Evolutionary conservation across 2,797 vertebrate species (phyloP).

Genomic region (Poecilia velifera): DNA sequence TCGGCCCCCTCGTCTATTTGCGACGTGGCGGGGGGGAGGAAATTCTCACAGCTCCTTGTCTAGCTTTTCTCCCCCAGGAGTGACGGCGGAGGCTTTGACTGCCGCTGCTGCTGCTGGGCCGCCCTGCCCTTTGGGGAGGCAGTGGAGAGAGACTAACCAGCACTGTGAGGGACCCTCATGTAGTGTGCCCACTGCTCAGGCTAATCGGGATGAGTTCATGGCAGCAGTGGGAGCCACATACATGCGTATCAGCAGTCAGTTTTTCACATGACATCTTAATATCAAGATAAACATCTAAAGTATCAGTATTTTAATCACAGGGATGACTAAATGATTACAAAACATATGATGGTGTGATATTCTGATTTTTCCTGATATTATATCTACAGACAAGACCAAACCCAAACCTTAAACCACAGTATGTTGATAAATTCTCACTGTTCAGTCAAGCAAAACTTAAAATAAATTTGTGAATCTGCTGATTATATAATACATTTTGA

Average conservation of each 20-base stretch:
- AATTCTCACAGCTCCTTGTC: slow-evolving; percentile 82
- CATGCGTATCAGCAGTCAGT: slow-evolving; percentile 40
- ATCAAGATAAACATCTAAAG: neutral
- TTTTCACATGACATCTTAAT: slow-evolving; percentile 12
- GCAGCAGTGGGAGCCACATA: slow-evolving; percentile 67
- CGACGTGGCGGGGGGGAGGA: slow-evolving; percentile 58
- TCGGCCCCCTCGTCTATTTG: slow-evolving; percentile 58
- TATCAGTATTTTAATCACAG: neutral
- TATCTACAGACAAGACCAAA: slow-evolving; percentile 2
- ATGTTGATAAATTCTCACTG: neutral
- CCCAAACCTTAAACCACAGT: neutral
- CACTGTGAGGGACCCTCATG: slow-evolving; percentile 69
- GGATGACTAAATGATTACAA: neutral
- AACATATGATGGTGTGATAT: neutral
- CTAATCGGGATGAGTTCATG: slow-evolving; percentile 74
- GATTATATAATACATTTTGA: neutral
- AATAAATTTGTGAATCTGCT: neutral
- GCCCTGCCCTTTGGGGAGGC: slow-evolving; percentile 64
- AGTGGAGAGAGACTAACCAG: slow-evolving; percentile 73
- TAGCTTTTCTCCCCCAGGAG: slow-evolving; percentile 82
- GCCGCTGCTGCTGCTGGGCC: slow-evolving; percentile 45
- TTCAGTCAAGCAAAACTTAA: neutral
- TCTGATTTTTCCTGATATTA: slow-evolving; percentile 2
- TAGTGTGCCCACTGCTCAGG: slow-evolving; percentile 69
- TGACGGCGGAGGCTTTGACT: slow-evolving; percentile 75